phyloP scores from a whole-genome alignment of 2,113 vertebrate genomes.

The Pseudopodoces humilis region DNA sequence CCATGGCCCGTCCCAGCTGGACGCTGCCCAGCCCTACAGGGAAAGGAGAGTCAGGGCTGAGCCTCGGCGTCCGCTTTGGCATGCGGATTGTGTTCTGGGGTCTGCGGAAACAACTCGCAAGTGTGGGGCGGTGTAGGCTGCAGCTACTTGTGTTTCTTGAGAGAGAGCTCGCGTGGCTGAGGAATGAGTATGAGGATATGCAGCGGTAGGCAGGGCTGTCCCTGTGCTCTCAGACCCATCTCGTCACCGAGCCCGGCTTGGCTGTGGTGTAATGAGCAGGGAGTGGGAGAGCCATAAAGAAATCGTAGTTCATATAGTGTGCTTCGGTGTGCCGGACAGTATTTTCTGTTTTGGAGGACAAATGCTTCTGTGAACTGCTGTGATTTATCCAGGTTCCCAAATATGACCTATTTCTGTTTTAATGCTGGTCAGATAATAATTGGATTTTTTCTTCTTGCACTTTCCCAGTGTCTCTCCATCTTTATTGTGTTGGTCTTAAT shows the following conservation, averaged over 20 bases:
- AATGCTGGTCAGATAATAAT: background rate
- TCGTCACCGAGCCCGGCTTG: background rate
- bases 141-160: background rate
- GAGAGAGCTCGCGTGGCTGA: rapidly evolving
- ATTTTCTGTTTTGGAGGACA: background rate
- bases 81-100: too few relatives aligned
- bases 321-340: background rate
- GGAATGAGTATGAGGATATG: background rate
- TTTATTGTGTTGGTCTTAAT: background rate
- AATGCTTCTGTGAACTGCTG: background rate
- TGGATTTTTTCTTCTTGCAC: rapidly evolving
- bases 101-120: rapidly evolving
- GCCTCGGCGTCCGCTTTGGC: background rate
- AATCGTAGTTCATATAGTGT: rapidly evolving
- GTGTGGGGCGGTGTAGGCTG: too few relatives aligned
- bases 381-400: background rate
- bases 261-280: too few relatives aligned
- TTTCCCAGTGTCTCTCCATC: rapidly evolving
- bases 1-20: background rate
- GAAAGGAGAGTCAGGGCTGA: background rate
- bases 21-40: background rate
- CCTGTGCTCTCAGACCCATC: too few relatives aligned
- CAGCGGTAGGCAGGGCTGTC: background rate
- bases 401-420: background rate
- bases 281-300: background rate